Conservation (phyloP, 2,113 vertebrate species). For the Astatoreochromis straeleni region DNA sequence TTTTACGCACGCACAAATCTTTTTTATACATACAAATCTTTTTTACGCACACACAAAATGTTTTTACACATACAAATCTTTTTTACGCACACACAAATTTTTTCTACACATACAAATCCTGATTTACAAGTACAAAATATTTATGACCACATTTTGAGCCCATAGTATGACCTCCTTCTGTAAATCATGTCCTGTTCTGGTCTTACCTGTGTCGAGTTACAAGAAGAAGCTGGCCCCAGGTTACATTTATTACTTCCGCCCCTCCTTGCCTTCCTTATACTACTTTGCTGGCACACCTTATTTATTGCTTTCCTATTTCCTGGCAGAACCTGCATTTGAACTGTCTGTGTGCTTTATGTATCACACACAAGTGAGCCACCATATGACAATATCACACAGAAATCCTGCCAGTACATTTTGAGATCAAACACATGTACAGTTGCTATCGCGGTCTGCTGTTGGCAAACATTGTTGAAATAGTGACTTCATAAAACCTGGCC, state of each 20-base stretch:
- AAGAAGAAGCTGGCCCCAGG: slow-evolving; percentile 16
- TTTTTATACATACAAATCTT: no score
- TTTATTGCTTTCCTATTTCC: slow-evolving; percentile 18
- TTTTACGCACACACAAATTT: no score
- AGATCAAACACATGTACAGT: not conserved
- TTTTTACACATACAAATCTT: no score
- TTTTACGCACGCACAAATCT: no score
- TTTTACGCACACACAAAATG: no score
- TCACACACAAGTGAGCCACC: not conserved
- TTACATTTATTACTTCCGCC: slow-evolving; percentile 10
- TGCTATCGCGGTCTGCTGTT: not conserved
- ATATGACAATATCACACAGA: not conserved
- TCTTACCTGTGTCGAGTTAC: slow-evolving; percentile 3
- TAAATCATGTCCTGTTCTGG: slow-evolving; percentile 17
- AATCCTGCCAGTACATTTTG: not conserved
- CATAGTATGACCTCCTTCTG: not conserved
- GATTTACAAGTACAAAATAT: no score
- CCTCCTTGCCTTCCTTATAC: not conserved
- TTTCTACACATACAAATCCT: no score
- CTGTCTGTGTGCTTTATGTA: not conserved
- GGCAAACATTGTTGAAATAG: not conserved
- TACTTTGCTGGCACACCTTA: not conserved
- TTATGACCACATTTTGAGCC: no score
- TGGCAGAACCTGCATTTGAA: slow-evolving; percentile 20
- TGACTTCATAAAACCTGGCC: not conserved